A percentile compares a stretch with the other conserved stretches of the same genome.
These are phyloP conservation scores for Colius striatus DNA, from an alignment of 2,113 vertebrate species.

Conservation along the genomic window DNA sequence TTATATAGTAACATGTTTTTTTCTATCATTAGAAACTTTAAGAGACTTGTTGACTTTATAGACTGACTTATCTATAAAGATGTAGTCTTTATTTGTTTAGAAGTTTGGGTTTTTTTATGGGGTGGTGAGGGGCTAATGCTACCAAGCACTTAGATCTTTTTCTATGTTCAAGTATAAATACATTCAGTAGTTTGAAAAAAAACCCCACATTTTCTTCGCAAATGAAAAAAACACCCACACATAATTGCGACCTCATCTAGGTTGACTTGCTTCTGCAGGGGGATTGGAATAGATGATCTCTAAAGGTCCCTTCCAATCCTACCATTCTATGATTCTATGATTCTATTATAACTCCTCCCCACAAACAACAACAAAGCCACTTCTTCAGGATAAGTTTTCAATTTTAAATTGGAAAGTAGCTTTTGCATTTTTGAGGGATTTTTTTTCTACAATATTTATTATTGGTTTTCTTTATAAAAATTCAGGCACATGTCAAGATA, in stretches of 20 bases:
- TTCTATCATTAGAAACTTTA: neutral
- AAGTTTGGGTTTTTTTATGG: rapidly evolving
- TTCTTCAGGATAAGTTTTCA: neutral
- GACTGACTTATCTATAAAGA: neutral
- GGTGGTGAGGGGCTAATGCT: neutral
- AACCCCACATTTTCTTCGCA: neutral
- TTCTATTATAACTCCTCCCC: too few relatives aligned
- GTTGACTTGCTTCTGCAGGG: too few relatives aligned
- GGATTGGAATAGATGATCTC: too few relatives aligned
- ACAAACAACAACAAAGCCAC: neutral
- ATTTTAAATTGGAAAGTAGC: neutral
- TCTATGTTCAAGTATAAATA: neutral
- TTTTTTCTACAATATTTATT: neutral
- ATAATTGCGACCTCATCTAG: too few relatives aligned
- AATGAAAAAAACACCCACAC: neutral
- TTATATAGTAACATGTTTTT: neutral
- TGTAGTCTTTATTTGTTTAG: neutral
- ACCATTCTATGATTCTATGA: too few relatives aligned
- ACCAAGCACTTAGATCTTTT: neutral
- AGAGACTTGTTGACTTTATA: neutral
- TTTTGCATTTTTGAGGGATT: neutral
- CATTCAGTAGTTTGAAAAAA: neutral
- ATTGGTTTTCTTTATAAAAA: neutral
- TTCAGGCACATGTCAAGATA: neutral
- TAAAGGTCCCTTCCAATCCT: too few relatives aligned